phyloP scores from a whole-genome alignment of 2,113 vertebrate species.

The cat (Felis catus) region F.catus_Fca126_mat1.0 CM031413.1:6123001-6123500 shows the following conservation, averaged over 20 bases:
- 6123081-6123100: too few species aligned
- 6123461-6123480: neutral
- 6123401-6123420: neutral
- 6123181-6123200: neutral
- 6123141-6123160: neutral
- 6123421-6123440: neutral
- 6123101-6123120: neutral
- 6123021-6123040: too few species aligned
- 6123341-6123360: neutral
- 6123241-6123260: neutral
- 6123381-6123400: neutral
- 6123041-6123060: neutral
- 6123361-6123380: neutral
- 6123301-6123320: neutral
- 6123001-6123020: too few species aligned
- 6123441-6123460: neutral
- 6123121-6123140: neutral
- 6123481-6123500: neutral
- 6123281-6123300: too few species aligned
- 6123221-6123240: neutral
- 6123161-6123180: neutral
- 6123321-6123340: neutral
- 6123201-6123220: too few species aligned
- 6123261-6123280: too few species aligned
- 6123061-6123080: neutral